Evolutionary conservation across 2,888 invertebrate species (phyloP).

Genomic region (Lepetodrilus schrolli): DNA sequence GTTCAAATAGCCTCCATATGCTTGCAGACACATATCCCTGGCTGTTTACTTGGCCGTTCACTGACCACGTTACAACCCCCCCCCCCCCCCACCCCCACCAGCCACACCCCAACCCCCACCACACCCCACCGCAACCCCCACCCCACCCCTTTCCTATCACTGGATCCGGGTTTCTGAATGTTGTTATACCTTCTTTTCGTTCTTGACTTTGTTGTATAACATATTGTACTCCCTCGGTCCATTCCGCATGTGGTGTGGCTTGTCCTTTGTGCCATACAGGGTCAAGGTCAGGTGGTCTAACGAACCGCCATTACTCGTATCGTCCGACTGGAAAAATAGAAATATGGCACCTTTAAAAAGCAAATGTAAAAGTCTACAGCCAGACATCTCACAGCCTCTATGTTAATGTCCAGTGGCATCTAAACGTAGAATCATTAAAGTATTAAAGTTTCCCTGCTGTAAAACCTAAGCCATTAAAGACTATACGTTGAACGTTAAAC

Average conservation of each 20-base stretch:
- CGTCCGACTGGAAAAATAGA: constrained; percentile 40
- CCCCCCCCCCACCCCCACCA: too few relatives aligned
- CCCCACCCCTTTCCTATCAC: too few relatives aligned
- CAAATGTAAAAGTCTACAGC: not conserved
- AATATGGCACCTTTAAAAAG: not conserved
- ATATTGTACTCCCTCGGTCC: constrained; percentile 29
- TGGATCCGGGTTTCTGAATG: too few relatives aligned
- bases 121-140: too few relatives aligned
- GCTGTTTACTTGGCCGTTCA: too few relatives aligned
- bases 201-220: constrained; percentile 1
- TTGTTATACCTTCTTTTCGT: constrained; percentile 17
- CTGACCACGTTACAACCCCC: too few relatives aligned
- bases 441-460: too few relatives aligned
- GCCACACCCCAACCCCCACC: too few relatives aligned
- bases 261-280: constrained; percentile 83
- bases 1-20: too few relatives aligned
- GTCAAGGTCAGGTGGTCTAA: constrained; percentile 80
- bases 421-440: not conserved
- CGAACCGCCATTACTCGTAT: constrained; percentile 80
- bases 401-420: not conserved
- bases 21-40: too few relatives aligned
- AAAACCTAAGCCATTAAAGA: too few relatives aligned
- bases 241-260: constrained; percentile 80
- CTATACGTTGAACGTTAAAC: too few relatives aligned
- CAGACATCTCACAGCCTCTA: not conserved